Evolutionary conservation across 2,113 vertebrate genomes (phyloP).

Genomic region (Mustela lutreola): DNA sequence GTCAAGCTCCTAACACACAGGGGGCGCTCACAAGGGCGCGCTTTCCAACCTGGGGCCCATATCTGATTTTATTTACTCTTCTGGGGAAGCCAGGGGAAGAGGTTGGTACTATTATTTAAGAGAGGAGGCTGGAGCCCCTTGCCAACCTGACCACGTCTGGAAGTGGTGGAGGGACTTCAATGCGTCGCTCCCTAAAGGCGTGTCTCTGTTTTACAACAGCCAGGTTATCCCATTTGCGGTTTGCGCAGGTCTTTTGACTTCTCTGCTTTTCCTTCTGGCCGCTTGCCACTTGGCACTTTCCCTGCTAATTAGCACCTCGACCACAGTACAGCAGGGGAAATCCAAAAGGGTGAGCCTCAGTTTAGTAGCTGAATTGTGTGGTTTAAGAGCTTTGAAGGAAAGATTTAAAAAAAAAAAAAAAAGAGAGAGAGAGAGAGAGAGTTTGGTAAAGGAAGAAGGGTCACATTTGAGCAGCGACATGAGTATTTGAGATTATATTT

Average conservation of each 20-base stretch:
- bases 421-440: neutral
- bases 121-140: neutral
- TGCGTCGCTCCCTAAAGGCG: rapidly evolving
- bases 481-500: neutral
- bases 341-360: neutral
- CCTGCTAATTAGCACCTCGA: slow-evolving; percentile 71
- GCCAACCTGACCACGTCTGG: neutral
- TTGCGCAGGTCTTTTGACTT: neutral
- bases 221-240: neutral
- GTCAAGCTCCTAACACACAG: too few species aligned
- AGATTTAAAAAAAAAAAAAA: neutral
- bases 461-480: neutral
- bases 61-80: neutral
- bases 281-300: slow-evolving; percentile 62
- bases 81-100: neutral
- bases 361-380: neutral
- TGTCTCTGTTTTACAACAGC: rapidly evolving
- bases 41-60: neutral
- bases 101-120: neutral
- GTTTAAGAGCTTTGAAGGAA: slow-evolving; percentile 47
- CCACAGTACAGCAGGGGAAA: slow-evolving; percentile 58
- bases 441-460: neutral
- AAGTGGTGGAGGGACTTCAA: neutral
- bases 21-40: neutral
- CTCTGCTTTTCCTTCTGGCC: slow-evolving; percentile 57